Evolutionary conservation across 2,888 invertebrate species (phyloP).

Genomic region (Ennomos erosarius): DNA sequence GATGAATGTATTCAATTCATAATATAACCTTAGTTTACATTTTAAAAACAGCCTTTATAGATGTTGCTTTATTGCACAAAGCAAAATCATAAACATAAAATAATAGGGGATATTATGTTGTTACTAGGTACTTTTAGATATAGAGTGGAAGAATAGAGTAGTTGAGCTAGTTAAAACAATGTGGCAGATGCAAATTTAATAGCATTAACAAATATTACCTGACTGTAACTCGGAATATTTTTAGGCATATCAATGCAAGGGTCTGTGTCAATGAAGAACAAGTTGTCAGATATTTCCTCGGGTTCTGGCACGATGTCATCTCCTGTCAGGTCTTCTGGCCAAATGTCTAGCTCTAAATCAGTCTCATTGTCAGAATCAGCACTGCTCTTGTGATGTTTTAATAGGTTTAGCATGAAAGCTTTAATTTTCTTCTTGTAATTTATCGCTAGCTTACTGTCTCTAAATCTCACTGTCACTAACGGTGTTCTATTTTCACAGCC

Average conservation of each 20-base stretch:
- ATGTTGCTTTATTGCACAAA: no score
- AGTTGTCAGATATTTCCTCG: slow-evolving; percentile 52
- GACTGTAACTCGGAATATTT: slow-evolving; percentile 68
- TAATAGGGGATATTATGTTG: no score
- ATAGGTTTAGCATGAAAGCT: slow-evolving; percentile 72
- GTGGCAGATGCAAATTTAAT: neutral
- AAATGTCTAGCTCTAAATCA: slow-evolving; percentile 71
- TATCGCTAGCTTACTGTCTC: slow-evolving; percentile 69
- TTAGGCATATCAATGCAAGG: slow-evolving; percentile 53
- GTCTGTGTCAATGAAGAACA: slow-evolving; percentile 77
- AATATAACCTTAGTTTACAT: no score
- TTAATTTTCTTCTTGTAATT: slow-evolving; percentile 76
- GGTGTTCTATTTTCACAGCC: slow-evolving; percentile 75
- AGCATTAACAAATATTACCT: slow-evolving; percentile 51
- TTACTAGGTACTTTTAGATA: no score
- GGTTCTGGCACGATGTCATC: slow-evolving; percentile 39
- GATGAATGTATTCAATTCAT: no score
- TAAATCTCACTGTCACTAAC: slow-evolving; percentile 75
- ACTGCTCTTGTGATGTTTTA: slow-evolving; percentile 64
- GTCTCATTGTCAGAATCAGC: slow-evolving; percentile 61
- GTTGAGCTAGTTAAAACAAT: no score
- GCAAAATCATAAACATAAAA: no score
- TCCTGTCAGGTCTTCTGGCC: slow-evolving; percentile 70
- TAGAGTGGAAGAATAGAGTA: no score
- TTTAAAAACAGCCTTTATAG: no score